Conservation (phyloP, 2,888 invertebrate genomes). For the Ganaspis brasiliensis region DNA sequence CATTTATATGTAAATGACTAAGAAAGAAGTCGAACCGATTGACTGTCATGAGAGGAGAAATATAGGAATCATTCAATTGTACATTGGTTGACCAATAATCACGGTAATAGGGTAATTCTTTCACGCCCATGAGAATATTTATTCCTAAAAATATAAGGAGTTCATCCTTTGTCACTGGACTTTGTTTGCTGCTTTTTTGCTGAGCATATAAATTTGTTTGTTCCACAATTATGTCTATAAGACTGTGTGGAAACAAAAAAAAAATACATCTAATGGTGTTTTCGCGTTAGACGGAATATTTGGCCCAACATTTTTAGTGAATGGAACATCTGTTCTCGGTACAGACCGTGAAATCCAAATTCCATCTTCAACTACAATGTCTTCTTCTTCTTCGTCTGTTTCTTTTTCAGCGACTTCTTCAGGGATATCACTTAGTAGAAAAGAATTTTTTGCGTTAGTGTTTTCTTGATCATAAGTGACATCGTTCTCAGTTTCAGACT, state of each 20-base stretch:
- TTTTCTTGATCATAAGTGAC: no score
- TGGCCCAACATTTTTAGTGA: neutral
- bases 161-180: constrained; percentile 16
- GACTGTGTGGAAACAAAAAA: constrained; percentile 8
- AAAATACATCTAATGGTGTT: neutral
- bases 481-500: neutral
- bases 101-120: constrained; percentile 47
- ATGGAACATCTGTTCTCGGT: no score
- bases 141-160: constrained; percentile 37
- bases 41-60: neutral
- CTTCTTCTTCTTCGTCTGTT: no score
- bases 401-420: no score
- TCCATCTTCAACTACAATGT: no score
- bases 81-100: constrained; percentile 56
- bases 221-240: constrained; percentile 12
- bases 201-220: constrained; percentile 27
- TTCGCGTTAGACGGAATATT: neutral
- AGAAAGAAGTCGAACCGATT: no score
- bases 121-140: neutral
- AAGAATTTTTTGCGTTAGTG: no score
- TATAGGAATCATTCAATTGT: constrained; percentile 52
- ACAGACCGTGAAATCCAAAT: no score
- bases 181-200: constrained; percentile 43
- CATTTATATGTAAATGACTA: no score
- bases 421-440: no score